phyloP scores from a whole-genome alignment of 1,140 invertebrate genomes.

The Drosophila burlai region DNA sequence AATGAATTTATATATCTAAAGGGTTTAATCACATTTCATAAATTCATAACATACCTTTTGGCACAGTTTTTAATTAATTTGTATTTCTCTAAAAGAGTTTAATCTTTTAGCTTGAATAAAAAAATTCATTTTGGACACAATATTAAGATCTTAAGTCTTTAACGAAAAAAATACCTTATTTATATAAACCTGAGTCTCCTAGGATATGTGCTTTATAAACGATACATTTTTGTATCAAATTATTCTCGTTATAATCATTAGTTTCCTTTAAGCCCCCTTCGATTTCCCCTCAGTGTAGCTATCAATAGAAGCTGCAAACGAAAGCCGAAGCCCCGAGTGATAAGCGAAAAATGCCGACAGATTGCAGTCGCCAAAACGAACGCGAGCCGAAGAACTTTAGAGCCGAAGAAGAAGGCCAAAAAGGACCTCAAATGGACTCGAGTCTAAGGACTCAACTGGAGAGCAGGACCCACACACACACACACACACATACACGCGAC shows the following conservation, averaged over 20 bases:
- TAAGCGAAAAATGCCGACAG: constrained; percentile 56
- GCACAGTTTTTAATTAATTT: too few species aligned
- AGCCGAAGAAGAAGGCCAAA: constrained; percentile 34
- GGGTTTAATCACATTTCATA: too few species aligned
- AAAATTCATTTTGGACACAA: neutral
- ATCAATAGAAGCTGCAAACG: constrained; percentile 71
- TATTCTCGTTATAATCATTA: neutral
- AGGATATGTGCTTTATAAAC: neutral
- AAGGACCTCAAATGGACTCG: constrained; percentile 65
- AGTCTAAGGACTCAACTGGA: constrained; percentile 23
- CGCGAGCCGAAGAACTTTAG: constrained; percentile 33
- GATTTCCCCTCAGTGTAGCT: constrained; percentile 8
- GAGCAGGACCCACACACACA: constrained; percentile 32
- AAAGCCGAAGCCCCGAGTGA: constrained; percentile 40
- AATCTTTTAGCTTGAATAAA: neutral
- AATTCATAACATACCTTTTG: too few species aligned
- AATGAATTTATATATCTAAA: too few species aligned
- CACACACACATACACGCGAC: constrained; percentile 8
- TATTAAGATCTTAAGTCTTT: neutral
- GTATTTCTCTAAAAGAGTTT: too few species aligned
- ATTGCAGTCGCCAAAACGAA: constrained; percentile 56
- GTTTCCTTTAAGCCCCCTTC: accelerated
- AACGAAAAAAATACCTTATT: too few species aligned
- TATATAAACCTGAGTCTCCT: neutral
- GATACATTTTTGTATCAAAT: neutral